Conservation (phyloP, 2,888 invertebrate species). For the Norana najaformis region DNA sequence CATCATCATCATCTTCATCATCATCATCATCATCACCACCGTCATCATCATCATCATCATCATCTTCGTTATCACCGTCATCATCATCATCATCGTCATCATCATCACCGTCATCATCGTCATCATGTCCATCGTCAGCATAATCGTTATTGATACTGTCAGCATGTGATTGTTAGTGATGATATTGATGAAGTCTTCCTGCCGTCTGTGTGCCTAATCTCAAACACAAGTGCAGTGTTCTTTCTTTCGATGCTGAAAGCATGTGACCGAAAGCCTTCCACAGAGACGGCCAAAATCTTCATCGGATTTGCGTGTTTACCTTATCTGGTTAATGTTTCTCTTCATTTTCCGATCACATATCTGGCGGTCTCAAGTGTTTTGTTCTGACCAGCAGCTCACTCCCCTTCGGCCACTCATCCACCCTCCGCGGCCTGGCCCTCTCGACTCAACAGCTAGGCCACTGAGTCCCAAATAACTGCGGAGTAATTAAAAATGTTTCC, state of each 20-base stretch:
- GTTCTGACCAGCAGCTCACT: background rate
- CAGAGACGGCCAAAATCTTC: too few species aligned
- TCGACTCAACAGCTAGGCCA: background rate
- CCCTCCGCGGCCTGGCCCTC: background rate
- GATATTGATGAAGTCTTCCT: too few species aligned
- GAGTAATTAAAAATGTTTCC: background rate
- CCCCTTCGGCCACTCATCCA: background rate
- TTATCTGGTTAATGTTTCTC: background rate
- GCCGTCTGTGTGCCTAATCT: too few species aligned
- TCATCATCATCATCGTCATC: background rate
- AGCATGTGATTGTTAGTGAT: background rate
- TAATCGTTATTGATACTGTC: background rate
- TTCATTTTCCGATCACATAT: background rate
- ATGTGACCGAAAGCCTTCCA: too few species aligned
- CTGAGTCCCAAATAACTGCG: background rate
- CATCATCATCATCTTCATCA: conserved; percentile 32
- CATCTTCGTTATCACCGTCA: background rate
- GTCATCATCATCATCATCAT: conserved; percentile 29
- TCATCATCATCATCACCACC: conserved; percentile 30
- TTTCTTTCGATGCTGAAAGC: too few species aligned
- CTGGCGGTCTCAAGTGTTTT: background rate
- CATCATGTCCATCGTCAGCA: conserved; percentile 33
- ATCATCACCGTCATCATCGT: conserved; percentile 27
- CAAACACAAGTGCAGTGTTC: too few species aligned
- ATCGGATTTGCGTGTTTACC: background rate